Percentiles rank a stretch among this genome's conserved stretches.
phyloP scores from a whole-genome alignment of 2,888 invertebrate genomes.

The Ophion ellenae region DNA sequence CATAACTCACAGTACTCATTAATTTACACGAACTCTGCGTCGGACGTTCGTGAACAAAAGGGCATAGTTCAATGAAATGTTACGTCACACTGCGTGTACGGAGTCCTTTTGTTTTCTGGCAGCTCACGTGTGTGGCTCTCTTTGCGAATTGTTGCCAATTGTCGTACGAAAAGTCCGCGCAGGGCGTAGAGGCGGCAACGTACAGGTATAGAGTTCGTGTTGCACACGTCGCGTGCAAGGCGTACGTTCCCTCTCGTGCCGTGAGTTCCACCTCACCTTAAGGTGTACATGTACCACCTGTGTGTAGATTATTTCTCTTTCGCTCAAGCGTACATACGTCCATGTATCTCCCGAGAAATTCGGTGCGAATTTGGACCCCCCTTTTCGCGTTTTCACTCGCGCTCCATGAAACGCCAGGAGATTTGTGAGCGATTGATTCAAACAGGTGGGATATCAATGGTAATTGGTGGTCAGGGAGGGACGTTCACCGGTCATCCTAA shows the following conservation, averaged over 20 bases:
- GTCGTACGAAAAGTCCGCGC: slow-evolving; percentile 32
- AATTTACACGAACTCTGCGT: neutral
- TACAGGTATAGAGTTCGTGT: slow-evolving; percentile 39
- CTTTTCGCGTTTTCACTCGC: neutral
- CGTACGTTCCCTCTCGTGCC: slow-evolving; percentile 58
- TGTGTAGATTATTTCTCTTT: slow-evolving; percentile 30
- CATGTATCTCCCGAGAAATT: neutral
- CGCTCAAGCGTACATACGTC: slow-evolving; percentile 11
- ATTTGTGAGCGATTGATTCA: neutral
- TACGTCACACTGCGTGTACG: neutral
- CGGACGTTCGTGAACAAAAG: neutral
- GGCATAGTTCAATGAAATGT: slow-evolving; percentile 10
- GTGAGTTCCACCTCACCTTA: slow-evolving; percentile 38
- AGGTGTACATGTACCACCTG: slow-evolving; percentile 27
- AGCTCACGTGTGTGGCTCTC: neutral
- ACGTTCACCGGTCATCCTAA: no score
- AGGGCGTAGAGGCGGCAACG: slow-evolving; percentile 49
- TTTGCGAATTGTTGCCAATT: slow-evolving; percentile 18
- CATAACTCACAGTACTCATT: slow-evolving; percentile 15
- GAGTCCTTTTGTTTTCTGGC: slow-evolving; percentile 8
- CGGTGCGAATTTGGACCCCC: slow-evolving; percentile 20
- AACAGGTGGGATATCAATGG: neutral
- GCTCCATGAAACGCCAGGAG: neutral
- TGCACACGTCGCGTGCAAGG: slow-evolving; percentile 60
- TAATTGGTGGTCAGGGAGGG: no score